Evolutionary conservation across 2,797 vertebrate species (phyloP).

Genomic region (Lepus townsendii): DNA sequence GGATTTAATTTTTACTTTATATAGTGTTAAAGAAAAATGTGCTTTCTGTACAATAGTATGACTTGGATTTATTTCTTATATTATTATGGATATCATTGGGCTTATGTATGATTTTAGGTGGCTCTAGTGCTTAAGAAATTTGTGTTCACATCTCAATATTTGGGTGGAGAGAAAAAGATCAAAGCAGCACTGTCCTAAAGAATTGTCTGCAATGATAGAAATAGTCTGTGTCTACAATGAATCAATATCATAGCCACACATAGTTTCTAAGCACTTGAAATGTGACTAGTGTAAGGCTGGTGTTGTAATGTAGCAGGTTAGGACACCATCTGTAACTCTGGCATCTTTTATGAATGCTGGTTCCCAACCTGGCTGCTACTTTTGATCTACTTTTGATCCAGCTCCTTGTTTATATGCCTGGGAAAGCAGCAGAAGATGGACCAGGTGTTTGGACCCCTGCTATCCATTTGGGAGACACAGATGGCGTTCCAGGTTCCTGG

Average conservation of each 20-base stretch:
- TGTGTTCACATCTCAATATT: not conserved
- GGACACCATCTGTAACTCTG: too few relatives aligned
- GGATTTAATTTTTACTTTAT: not conserved
- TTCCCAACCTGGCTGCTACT: too few relatives aligned
- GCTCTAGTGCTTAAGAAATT: not conserved
- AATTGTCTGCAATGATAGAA: not conserved
- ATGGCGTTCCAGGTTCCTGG: too few relatives aligned
- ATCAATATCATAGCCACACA: not conserved
- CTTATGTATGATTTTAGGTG: not conserved
- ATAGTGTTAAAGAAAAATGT: not conserved
- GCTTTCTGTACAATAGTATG: not conserved
- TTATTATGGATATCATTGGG: not conserved
- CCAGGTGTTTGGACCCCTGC: too few relatives aligned
- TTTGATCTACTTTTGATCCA: too few relatives aligned
- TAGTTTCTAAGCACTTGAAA: not conserved
- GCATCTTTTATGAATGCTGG: too few relatives aligned
- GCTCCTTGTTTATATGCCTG: too few relatives aligned
- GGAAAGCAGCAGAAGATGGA: too few relatives aligned
- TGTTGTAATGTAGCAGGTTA: too few relatives aligned
- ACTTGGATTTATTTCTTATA: not conserved
- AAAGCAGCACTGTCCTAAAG: not conserved
- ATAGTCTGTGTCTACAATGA: not conserved
- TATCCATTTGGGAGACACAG: too few relatives aligned
- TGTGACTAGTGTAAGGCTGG: not conserved
- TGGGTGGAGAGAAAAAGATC: not conserved